phyloP scores from a whole-genome alignment of 2,113 vertebrate species.

The Seriola quinqueradiata region DNA sequence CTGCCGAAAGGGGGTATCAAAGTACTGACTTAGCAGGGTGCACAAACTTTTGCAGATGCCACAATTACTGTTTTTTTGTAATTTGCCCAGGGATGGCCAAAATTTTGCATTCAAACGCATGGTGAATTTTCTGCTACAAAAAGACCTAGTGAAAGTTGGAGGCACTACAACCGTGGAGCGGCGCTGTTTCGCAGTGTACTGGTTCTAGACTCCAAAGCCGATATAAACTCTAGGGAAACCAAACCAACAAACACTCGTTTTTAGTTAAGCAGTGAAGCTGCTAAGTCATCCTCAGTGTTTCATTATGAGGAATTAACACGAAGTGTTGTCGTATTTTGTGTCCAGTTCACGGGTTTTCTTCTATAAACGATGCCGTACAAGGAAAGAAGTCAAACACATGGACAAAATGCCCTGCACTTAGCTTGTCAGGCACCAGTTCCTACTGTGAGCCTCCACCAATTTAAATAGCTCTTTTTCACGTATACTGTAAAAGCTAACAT shows the following conservation, averaged over 20 bases:
- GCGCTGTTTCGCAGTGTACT: too few relatives aligned
- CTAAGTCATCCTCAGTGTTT: not conserved
- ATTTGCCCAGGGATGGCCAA: too few relatives aligned
- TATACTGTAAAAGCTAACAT: fast-evolving
- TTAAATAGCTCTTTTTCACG: too few relatives aligned
- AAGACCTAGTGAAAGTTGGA: not conserved
- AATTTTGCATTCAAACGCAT: too few relatives aligned
- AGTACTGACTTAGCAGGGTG: not conserved
- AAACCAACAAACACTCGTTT: not conserved
- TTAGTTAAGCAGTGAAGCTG: not conserved
- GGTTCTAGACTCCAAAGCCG: too few relatives aligned
- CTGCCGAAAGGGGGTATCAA: too few relatives aligned
- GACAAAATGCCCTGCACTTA: not conserved
- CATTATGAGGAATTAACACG: not conserved
- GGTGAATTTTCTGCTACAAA: not conserved
- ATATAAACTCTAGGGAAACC: not conserved
- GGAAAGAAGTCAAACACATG: not conserved
- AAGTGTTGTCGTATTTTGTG: not conserved
- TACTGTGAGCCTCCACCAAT: not conserved
- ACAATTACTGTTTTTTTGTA: too few relatives aligned
- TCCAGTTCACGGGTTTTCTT: not conserved
- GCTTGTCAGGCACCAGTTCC: not conserved
- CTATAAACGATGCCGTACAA: not conserved
- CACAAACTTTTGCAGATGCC: not conserved
- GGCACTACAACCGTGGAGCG: too few relatives aligned